These are phyloP conservation scores for Stegophylla sp. DNA, from an alignment of 2,888 invertebrate species.

Conservation along the genomic window DNA sequence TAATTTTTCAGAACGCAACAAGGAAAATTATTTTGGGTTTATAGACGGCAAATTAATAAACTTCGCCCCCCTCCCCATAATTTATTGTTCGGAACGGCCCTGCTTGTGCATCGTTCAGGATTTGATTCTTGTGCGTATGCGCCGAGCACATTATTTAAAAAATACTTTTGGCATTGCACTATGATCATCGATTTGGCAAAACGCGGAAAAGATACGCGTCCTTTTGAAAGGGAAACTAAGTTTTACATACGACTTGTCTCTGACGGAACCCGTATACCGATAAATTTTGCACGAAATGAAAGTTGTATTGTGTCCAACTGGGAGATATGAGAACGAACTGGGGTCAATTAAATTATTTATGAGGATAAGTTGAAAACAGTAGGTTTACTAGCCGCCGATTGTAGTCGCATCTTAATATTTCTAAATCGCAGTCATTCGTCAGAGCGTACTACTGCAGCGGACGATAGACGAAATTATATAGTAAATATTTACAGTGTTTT, in stretches of 20 bases:
- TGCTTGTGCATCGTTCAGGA: background rate
- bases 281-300: constrained; percentile 37
- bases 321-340: constrained; percentile 23
- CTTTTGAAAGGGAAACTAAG: constrained; percentile 30
- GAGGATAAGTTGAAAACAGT: constrained; percentile 2
- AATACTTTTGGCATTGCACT: constrained; percentile 43
- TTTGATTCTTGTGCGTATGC: background rate
- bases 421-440: constrained; percentile 36
- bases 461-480: background rate
- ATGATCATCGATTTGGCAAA: constrained; percentile 39
- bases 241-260: background rate
- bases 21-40: too few species aligned
- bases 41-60: too few species aligned
- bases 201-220: constrained; percentile 32
- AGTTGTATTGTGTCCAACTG: background rate
- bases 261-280: constrained; percentile 13
- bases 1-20: too few species aligned
- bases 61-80: too few species aligned
- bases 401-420: background rate
- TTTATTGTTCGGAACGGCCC: too few species aligned
- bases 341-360: constrained; percentile 34
- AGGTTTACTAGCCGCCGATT: background rate
- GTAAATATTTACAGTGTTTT: constrained; percentile 36
- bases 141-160: constrained; percentile 3
- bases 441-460: background rate